Conservation (phyloP, 2,113 vertebrate genomes). For the Cottus gobio region DNA sequence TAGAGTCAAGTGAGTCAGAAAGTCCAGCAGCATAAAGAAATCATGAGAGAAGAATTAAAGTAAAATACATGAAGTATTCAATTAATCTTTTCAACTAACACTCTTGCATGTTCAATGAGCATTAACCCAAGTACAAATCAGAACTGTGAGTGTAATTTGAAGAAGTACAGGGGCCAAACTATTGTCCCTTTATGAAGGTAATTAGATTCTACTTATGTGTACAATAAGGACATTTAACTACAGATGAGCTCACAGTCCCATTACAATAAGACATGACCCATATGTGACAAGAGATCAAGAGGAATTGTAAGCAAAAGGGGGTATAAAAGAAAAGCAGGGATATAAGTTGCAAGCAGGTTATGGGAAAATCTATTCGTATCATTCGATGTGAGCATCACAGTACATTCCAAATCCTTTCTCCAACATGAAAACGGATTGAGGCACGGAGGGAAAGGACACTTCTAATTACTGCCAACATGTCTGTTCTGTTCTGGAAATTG, state of each 20-base stretch:
- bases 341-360: conserved; percentile 37
- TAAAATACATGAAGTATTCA: conserved; percentile 30
- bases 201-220: conserved; percentile 26
- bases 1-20: conserved; percentile 10
- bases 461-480: conserved; percentile 73
- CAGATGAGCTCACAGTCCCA: conserved; percentile 21
- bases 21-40: background rate
- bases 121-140: conserved; percentile 12
- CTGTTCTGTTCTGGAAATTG: conserved; percentile 62
- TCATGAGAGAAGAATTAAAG: conserved; percentile 12
- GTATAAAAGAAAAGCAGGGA: background rate
- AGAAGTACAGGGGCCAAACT: conserved; percentile 3
- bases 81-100: conserved; percentile 19
- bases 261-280: conserved; percentile 11
- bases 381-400: conserved; percentile 34
- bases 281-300: conserved; percentile 12
- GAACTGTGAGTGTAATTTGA: conserved; percentile 8
- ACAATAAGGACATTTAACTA: conserved; percentile 10
- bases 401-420: conserved; percentile 68
- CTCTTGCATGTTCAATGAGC: conserved; percentile 19
- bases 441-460: conserved; percentile 62
- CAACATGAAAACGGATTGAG: conserved; percentile 54
- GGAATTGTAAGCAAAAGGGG: background rate
- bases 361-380: conserved; percentile 40
- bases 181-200: background rate